A percentile compares a stretch with the other conserved stretches of the same genome.
Conservation (phyloP, 1,140 invertebrate species). For the Psilanteris sp. region DNA sequence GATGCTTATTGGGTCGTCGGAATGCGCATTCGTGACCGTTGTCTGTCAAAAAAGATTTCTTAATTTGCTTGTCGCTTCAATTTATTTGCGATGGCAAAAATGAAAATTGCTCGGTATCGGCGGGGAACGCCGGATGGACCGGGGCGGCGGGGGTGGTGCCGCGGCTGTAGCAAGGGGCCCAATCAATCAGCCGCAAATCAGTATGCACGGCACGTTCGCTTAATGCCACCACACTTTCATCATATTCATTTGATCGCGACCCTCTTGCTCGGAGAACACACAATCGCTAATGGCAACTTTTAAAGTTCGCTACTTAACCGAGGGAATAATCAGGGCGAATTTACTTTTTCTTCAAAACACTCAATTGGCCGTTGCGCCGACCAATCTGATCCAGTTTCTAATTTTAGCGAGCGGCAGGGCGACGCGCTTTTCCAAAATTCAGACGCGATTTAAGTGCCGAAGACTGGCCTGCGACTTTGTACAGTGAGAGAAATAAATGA, state of each 20-base stretch:
- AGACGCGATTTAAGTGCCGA: too few relatives aligned
- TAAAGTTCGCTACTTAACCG: conserved; percentile 68
- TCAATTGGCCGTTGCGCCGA: too few relatives aligned
- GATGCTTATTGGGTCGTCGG: too few relatives aligned
- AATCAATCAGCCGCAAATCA: conserved; percentile 81
- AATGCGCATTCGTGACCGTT: too few relatives aligned
- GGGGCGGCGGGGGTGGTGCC: conserved; percentile 25
- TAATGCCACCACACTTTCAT: conserved; percentile 80
- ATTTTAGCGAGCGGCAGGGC: too few relatives aligned
- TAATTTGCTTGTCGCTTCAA: conserved; percentile 4
- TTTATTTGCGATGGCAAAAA: conserved; percentile 22
- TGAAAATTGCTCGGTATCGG: conserved; percentile 66
- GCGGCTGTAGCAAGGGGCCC: conserved; percentile 75
- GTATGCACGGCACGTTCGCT: conserved; percentile 79
- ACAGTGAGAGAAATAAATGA: too few relatives aligned
- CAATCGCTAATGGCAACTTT: conserved; percentile 75
- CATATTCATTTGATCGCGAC: conserved; percentile 79
- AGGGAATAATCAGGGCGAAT: too few relatives aligned
- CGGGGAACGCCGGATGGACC: conserved; percentile 56
- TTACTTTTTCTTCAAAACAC: conserved; percentile 5
- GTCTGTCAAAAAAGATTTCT: conserved; percentile 16
- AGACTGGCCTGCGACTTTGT: too few relatives aligned
- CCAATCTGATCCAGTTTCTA: too few relatives aligned
- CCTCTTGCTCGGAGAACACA: conserved; percentile 69
- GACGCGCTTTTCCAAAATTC: too few relatives aligned